phyloP scores from a whole-genome alignment of 2,888 invertebrate species.

The Orthonychiurus folsomi region DNA sequence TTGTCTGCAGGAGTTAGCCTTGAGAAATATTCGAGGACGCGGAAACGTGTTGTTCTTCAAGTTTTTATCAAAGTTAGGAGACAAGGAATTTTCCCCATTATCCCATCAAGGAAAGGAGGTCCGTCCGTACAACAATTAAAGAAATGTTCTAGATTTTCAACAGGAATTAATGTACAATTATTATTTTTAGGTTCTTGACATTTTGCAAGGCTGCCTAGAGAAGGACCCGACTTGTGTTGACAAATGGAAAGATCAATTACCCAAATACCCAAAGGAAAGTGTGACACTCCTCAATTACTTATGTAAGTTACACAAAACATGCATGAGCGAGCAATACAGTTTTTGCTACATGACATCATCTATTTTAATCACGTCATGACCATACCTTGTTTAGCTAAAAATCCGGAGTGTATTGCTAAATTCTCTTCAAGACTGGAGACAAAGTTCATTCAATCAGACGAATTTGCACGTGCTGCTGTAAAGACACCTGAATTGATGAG shows the following conservation, averaged over 20 bases:
- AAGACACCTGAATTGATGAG: conserved; percentile 35
- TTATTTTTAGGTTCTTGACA: conserved; percentile 27
- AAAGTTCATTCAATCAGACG: conserved; percentile 36
- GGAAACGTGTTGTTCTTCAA: conserved; percentile 32
- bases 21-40: conserved; percentile 27
- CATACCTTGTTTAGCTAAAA: conserved; percentile 28
- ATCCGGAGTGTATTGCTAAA: conserved; percentile 24
- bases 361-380: conserved; percentile 5
- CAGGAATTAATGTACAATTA: background rate
- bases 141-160: conserved; percentile 1
- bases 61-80: conserved; percentile 34
- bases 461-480: conserved; percentile 39
- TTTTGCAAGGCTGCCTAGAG: conserved; percentile 35
- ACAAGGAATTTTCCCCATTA: conserved; percentile 28
- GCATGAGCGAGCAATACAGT: background rate
- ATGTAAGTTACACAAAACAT: conserved; percentile 18
- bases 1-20: conserved; percentile 21
- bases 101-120: conserved; percentile 37
- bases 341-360: background rate
- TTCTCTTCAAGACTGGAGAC: conserved; percentile 31
- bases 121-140: conserved; percentile 8
- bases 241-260: conserved; percentile 31
- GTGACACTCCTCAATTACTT: conserved; percentile 31
- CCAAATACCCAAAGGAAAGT: conserved; percentile 33
- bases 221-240: conserved; percentile 28